phyloP scores from a whole-genome alignment of 1,140 invertebrate species.

The Ceratosolen solmsi region DNA sequence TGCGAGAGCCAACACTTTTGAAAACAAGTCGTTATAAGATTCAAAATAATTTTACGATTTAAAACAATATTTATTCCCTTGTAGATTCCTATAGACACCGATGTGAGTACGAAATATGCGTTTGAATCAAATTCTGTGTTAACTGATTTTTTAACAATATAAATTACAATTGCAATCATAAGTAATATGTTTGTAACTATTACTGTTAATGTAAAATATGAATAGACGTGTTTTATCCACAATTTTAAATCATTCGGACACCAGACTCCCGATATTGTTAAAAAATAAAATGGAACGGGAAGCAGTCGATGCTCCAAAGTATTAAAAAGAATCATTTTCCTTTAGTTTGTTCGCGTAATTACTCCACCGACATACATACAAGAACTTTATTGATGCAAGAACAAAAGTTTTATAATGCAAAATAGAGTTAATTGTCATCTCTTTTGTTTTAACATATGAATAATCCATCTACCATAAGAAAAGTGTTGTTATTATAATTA shows the following conservation, averaged over 20 bases:
- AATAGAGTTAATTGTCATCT: neutral
- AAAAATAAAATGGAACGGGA: constrained; percentile 22
- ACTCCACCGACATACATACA: too few species aligned
- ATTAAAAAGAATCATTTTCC: neutral
- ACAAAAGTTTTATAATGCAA: neutral
- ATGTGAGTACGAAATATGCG: neutral
- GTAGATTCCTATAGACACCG: neutral
- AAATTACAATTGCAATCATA: neutral
- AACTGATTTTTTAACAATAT: neutral
- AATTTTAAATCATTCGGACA: neutral
- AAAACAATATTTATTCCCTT: constrained; percentile 11
- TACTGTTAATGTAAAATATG: neutral
- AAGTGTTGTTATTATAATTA: neutral
- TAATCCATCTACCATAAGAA: neutral
- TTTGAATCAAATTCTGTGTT: constrained; percentile 2
- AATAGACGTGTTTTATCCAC: neutral
- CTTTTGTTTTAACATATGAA: neutral
- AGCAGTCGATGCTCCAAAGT: constrained; percentile 26
- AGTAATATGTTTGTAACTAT: neutral
- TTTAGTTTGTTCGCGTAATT: too few species aligned
- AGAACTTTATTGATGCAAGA: neutral
- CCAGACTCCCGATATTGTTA: constrained; percentile 26
- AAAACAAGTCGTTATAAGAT: neutral
- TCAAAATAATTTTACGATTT: neutral
- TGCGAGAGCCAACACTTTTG: constrained; percentile 3